These are phyloP conservation scores for Sula dactylatra DNA, from an alignment of 2,113 vertebrate genomes.

Conservation along the genomic window DNA sequence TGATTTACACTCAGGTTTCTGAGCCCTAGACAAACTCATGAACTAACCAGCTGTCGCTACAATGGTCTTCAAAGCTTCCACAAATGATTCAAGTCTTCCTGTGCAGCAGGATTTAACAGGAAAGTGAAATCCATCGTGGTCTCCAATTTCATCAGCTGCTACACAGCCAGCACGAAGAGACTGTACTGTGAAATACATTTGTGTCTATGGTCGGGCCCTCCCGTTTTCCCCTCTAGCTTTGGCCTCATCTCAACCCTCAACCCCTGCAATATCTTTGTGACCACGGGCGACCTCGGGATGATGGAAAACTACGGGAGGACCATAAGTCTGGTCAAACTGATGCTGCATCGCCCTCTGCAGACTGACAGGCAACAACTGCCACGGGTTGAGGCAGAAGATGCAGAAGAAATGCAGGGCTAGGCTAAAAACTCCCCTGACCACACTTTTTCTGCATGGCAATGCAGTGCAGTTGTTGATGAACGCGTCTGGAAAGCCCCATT, in stretches of 20 bases:
- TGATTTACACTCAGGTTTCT: not conserved
- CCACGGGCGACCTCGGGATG: not conserved
- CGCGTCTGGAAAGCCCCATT: not conserved
- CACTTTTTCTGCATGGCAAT: not conserved
- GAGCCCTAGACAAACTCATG: not conserved
- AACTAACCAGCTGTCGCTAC: not conserved
- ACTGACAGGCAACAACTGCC: not conserved
- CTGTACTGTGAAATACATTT: not conserved
- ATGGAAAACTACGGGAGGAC: not conserved
- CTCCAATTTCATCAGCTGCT: not conserved
- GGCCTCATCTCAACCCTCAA: not conserved
- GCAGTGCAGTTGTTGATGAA: not conserved
- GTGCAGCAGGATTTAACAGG: not conserved
- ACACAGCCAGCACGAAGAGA: not conserved
- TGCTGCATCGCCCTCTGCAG: conserved; percentile 53
- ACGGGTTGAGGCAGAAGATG: not conserved
- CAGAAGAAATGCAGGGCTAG: not conserved
- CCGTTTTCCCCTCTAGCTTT: not conserved
- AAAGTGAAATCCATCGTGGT: not conserved
- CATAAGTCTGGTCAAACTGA: not conserved
- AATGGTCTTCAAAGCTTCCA: not conserved
- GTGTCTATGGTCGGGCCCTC: not conserved
- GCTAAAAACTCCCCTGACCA: not conserved
- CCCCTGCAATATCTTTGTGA: not conserved
- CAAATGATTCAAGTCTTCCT: not conserved